Base-by-base conservation (phyloP, 2,888 invertebrate genomes). In the Aproaerema taeniolella region DNA sequence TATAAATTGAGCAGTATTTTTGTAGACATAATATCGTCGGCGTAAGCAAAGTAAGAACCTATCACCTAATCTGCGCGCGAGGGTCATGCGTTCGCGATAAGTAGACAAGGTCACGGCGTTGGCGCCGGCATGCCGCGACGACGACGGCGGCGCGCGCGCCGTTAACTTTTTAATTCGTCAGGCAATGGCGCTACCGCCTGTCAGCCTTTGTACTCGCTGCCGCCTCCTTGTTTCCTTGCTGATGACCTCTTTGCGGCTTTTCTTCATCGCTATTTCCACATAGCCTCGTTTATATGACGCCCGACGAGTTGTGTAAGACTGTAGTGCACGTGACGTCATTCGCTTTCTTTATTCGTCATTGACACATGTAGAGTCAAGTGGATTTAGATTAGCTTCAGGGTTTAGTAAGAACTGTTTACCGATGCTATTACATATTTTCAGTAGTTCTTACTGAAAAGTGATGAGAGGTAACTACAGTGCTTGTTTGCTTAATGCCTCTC, bases 21-120 rank as follows among this genome's bases (percentile, higher is more conserved):
- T n/a, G n/a, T n/a, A n/a, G n/a, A n/a, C 24, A 24, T 38, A 26
- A 46, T 46, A 50, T 45, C 41, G 55, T 49, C 50, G 49, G 57
- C 53, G 50, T 58, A 46, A 46, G 60, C 57, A 59, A 58, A 64
- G 61, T 55, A 47, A 55, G 56, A 57, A 61, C 58, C 66, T 66
- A 65, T 64, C 68, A 59, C 65, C 73, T 79, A 80, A 79, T 80
- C 74, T 74, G 72, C 52, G 56, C 62, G 66, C 66, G 80, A 81
- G 82, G 80, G 81, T 81, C 82, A 79, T 59, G 64, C 73, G 75
- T 61, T 68, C 64, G 76, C 79, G 82, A 81, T 80, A 81, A 79
- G 68, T 69, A 77, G 79, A 75, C 82, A 85, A 83, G 85, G 85
- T 82, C 85, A 75, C 70, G 78, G 67, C 80, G 79, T 70, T 65